Conservation (phyloP, 2,113 vertebrate species). For the Eclectus roratus region DNA sequence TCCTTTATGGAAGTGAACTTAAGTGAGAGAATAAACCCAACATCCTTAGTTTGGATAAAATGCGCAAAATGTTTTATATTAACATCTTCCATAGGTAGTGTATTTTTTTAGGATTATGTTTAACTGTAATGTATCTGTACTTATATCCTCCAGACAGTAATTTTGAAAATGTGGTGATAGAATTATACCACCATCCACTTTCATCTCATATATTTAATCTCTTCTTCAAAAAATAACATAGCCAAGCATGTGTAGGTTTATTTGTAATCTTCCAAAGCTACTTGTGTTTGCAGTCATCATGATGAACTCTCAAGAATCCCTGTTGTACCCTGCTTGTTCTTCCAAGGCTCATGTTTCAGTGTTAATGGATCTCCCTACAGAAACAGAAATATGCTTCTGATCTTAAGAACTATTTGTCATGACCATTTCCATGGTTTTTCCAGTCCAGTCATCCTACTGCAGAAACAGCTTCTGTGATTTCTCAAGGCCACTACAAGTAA, state of each 20-base stretch:
- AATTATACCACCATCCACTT: neutral
- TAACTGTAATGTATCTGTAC: neutral
- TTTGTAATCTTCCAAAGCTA: neutral
- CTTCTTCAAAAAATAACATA: neutral
- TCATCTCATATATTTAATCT: neutral
- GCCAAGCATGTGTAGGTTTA: neutral
- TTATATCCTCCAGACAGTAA: neutral
- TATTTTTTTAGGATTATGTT: neutral
- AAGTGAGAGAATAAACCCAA: neutral
- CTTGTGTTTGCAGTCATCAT: neutral
- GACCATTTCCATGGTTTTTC: neutral
- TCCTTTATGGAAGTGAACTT: neutral
- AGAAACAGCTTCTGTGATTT: neutral
- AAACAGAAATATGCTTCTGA: neutral
- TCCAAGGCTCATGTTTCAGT: neutral
- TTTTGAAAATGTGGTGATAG: neutral
- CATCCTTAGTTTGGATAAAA: neutral
- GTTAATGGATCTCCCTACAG: neutral
- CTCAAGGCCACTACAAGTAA: neutral
- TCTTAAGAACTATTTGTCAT: neutral
- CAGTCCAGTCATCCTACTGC: neutral
- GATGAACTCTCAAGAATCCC: neutral
- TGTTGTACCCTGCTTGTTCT: neutral
- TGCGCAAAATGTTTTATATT: neutral
- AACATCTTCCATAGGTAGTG: neutral